phyloP scores from a whole-genome alignment of 1,140 invertebrate species.

The Hormaphis cornu region DNA sequence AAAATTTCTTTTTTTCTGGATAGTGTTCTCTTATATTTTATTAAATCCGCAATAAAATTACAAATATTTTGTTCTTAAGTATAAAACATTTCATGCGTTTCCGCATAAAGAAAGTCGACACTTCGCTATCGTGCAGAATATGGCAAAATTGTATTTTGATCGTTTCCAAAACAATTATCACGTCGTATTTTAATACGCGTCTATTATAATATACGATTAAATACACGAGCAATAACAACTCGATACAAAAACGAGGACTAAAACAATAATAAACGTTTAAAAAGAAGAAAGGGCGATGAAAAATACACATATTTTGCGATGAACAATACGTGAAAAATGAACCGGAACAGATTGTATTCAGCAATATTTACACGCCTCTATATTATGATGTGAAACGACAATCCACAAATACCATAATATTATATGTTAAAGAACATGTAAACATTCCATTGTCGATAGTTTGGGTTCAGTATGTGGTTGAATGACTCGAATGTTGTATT shows the following conservation, averaged over 20 bases:
- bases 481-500: neutral
- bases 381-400: constrained; percentile 6
- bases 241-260: neutral
- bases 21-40: too few species aligned
- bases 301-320: constrained; percentile 1
- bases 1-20: too few species aligned
- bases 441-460: neutral
- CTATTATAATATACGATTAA: too few species aligned
- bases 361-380: constrained; percentile 14
- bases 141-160: too few species aligned
- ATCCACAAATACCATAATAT: neutral
- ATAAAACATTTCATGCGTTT: too few species aligned
- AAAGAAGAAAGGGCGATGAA: neutral
- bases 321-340: constrained; percentile 7
- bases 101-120: too few species aligned
- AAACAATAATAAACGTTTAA: neutral
- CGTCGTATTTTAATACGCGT: too few species aligned
- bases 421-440: neutral
- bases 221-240: neutral
- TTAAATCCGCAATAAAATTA: too few species aligned
- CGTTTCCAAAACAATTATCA: too few species aligned
- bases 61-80: too few species aligned
- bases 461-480: neutral
- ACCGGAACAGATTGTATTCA: constrained; percentile 27
- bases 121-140: too few species aligned